These are phyloP conservation scores for Zosterops hypoxanthus DNA, from an alignment of 2,113 vertebrate species.

Conservation along the genomic window DNA sequence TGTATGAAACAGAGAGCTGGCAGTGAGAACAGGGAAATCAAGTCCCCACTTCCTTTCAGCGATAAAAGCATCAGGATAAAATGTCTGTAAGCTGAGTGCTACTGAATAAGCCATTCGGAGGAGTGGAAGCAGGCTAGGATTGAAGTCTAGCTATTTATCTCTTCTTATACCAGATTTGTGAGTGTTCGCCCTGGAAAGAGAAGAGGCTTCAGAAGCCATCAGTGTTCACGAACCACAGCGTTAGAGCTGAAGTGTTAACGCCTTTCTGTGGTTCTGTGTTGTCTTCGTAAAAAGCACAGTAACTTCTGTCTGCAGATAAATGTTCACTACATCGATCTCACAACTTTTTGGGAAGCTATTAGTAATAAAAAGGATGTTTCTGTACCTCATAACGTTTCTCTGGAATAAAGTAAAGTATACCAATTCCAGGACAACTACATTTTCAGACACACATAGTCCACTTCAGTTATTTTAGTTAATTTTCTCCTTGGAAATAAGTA, in stretches of 20 bases:
- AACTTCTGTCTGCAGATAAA: not conserved
- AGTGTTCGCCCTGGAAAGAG: not conserved
- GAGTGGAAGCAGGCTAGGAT: not conserved
- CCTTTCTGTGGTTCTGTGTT: not conserved
- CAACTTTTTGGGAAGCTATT: not conserved
- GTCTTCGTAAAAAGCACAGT: not conserved
- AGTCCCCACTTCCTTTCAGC: not conserved
- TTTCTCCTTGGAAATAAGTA: not conserved
- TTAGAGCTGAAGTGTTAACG: not conserved
- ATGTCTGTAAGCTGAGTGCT: not conserved
- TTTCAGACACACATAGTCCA: not conserved
- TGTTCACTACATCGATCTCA: not conserved
- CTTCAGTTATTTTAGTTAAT: not conserved
- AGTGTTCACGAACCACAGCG: not conserved
- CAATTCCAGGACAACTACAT: not conserved
- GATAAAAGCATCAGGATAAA: conserved; percentile 36
- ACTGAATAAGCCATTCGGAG: not conserved
- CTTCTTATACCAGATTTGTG: not conserved
- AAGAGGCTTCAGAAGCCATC: not conserved
- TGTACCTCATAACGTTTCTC: not conserved
- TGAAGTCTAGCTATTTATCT: conserved; percentile 28
- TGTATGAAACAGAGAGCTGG: not conserved
- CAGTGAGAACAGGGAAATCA: not conserved
- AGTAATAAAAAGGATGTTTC: not conserved
- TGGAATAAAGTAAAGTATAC: not conserved